phyloP scores from a whole-genome alignment of 2,888 invertebrate genomes.

The Trissolcus brochymenae region DNA sequence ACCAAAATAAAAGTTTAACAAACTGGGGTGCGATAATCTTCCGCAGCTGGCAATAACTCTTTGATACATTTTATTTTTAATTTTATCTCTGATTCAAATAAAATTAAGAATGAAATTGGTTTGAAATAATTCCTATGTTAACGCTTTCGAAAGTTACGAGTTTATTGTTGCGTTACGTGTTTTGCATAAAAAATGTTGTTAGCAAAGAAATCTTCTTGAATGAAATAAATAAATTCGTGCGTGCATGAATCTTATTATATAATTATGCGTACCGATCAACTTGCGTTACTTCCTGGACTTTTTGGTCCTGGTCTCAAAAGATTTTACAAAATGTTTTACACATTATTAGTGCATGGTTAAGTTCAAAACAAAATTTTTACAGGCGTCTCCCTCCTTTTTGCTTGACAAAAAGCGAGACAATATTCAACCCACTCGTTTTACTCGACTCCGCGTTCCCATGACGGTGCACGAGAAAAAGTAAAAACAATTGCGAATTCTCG shows the following conservation, averaged over 20 bases:
- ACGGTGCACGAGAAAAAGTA: conserved; percentile 15
- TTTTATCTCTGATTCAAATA: too few species aligned
- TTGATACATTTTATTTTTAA: too few species aligned
- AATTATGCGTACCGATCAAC: neutral
- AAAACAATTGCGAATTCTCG: conserved; percentile 36
- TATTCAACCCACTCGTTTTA: conserved; percentile 28
- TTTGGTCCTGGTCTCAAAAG: neutral
- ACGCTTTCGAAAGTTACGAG: too few species aligned
- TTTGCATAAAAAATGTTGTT: neutral
- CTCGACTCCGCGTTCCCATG: conserved; percentile 23
- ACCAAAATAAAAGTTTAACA: too few species aligned
- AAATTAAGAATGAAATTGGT: too few species aligned
- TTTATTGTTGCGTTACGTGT: neutral
- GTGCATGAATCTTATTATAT: neutral
- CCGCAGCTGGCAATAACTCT: too few species aligned
- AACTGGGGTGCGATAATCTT: too few species aligned
- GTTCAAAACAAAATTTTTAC: conserved; percentile 8
- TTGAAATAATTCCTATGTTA: too few species aligned
- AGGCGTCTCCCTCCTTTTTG: conserved; percentile 12
- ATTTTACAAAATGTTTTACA: neutral
- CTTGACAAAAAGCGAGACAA: conserved; percentile 19
- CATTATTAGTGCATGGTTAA: too few species aligned
- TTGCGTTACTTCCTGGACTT: neutral
- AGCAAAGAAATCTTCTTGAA: too few species aligned
- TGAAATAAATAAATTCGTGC: too few species aligned